Percentiles rank a stretch among this genome's conserved stretches.
phyloP scores from a whole-genome alignment of 2,888 invertebrate species.

The Pycnomerus fuliginosus region DNA sequence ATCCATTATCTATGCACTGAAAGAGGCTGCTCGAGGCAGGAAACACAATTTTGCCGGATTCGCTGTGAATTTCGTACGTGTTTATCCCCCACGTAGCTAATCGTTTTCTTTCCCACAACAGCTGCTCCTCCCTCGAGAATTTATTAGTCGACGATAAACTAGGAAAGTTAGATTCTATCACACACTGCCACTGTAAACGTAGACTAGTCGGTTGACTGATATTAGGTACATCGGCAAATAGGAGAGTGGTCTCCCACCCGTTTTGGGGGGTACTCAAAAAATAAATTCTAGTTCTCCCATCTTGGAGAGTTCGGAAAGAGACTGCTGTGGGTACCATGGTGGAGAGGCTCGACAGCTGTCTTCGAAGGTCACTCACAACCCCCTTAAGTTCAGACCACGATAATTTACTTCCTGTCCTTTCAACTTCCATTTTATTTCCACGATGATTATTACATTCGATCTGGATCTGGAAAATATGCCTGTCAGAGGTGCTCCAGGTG shows the following conservation, averaged over 20 bases:
- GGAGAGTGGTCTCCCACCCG: conserved; percentile 85
- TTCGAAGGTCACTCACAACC: conserved; percentile 77
- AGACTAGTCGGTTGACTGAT: conserved; percentile 57
- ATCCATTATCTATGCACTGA: conserved; percentile 76
- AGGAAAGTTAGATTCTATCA: conserved; percentile 76
- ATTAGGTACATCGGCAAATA: conserved; percentile 80
- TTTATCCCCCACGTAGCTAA: conserved; percentile 93
- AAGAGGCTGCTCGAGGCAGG: conserved; percentile 87
- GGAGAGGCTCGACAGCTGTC: conserved; percentile 74
- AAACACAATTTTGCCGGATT: conserved; percentile 84
- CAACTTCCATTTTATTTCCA: conserved; percentile 31
- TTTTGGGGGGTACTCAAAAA: conserved; percentile 86
- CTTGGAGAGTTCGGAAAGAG: conserved; percentile 74
- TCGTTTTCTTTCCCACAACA: conserved; percentile 88
- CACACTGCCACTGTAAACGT: conserved; percentile 74
- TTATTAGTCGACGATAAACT: conserved; percentile 59
- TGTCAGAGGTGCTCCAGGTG: conserved; percentile 26
- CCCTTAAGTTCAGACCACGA: conserved; percentile 80
- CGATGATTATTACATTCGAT: conserved; percentile 36
- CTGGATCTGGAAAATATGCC: too few species aligned
- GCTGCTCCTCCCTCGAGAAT: conserved; percentile 84
- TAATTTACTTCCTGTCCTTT: conserved; percentile 42
- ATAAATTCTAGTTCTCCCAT: conserved; percentile 82
- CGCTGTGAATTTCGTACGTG: conserved; percentile 83
- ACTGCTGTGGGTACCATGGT: conserved; percentile 82